phyloP scores from a whole-genome alignment of 2,113 vertebrate genomes.

The Pogona vitticeps region DNA sequence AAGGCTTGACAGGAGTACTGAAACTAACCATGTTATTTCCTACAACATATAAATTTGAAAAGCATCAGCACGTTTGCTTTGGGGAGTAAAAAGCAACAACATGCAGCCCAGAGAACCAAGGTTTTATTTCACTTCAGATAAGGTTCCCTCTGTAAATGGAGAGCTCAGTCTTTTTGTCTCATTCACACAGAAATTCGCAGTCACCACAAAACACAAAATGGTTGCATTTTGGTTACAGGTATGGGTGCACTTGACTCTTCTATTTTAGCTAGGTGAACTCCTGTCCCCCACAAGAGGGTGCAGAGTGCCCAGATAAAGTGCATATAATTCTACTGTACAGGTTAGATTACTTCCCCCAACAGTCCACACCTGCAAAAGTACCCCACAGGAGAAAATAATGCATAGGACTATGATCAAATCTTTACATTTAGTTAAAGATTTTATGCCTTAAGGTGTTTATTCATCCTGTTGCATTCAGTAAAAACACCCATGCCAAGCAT shows the following conservation, averaged over 20 bases:
- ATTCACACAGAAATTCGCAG: slow-evolving; percentile 24
- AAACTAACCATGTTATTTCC: too few species aligned
- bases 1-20: background rate
- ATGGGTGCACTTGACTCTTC: background rate
- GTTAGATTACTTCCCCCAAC: slow-evolving; percentile 52
- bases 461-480: slow-evolving; percentile 49
- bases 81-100: slow-evolving; percentile 45
- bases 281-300: slow-evolving; percentile 31
- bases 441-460: slow-evolving; percentile 42
- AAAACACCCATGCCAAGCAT: slow-evolving; percentile 55
- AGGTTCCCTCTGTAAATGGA: slow-evolving; percentile 23
- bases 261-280: slow-evolving; percentile 23
- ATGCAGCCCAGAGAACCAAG: slow-evolving; percentile 45
- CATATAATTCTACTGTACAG: slow-evolving; percentile 51
- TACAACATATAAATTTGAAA: background rate
- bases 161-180: background rate
- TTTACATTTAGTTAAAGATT: slow-evolving; percentile 54
- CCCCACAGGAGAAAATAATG: slow-evolving; percentile 35
- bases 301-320: background rate
- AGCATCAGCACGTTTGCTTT: background rate
- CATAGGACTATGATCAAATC: slow-evolving; percentile 33
- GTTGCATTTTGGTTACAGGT: slow-evolving; percentile 34
- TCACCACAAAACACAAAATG: slow-evolving; percentile 34
- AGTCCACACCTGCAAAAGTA: slow-evolving; percentile 47
- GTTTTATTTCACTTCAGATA: slow-evolving; percentile 68